Percentiles rank a stretch among this genome's conserved stretches.
Evolutionary conservation across 2,888 invertebrate species (phyloP).

Genomic region (Anodontia alba): DNA sequence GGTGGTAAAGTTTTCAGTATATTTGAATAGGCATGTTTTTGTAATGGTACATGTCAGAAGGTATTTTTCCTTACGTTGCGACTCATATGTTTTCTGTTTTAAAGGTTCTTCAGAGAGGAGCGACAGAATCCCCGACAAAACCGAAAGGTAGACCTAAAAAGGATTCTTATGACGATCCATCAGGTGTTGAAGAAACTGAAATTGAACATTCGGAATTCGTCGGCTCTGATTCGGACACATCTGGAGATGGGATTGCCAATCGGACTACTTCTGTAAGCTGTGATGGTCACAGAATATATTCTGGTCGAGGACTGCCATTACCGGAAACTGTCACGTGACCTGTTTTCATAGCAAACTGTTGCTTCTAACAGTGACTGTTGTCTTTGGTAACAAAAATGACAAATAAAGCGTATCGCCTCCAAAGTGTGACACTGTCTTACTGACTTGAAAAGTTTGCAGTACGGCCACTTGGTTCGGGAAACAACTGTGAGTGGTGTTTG

Average conservation of each 20-base stretch:
- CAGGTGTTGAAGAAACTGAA: neutral
- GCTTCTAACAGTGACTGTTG: no score
- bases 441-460: no score
- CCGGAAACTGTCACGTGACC: neutral
- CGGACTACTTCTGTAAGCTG: neutral
- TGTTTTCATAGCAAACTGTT: neutral
- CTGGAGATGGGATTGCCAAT: neutral
- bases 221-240: neutral
- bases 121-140: constrained; percentile 84
- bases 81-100: neutral
- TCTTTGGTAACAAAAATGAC: no score
- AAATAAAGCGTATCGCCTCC: no score
- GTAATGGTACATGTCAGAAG: no score
- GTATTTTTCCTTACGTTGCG: no score
- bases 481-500: no score
- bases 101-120: constrained; percentile 84
- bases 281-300: neutral
- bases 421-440: no score
- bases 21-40: no score
- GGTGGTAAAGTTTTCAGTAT: no score
- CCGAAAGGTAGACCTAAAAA: constrained; percentile 85
- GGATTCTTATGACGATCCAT: constrained; percentile 32
- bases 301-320: neutral
- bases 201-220: neutral
- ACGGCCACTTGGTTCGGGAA: no score